A percentile compares a stretch with the other conserved stretches of the same genome.
Conservation (phyloP, 2,797 vertebrate genomes). For the Microcaecilia unicolor region DNA sequence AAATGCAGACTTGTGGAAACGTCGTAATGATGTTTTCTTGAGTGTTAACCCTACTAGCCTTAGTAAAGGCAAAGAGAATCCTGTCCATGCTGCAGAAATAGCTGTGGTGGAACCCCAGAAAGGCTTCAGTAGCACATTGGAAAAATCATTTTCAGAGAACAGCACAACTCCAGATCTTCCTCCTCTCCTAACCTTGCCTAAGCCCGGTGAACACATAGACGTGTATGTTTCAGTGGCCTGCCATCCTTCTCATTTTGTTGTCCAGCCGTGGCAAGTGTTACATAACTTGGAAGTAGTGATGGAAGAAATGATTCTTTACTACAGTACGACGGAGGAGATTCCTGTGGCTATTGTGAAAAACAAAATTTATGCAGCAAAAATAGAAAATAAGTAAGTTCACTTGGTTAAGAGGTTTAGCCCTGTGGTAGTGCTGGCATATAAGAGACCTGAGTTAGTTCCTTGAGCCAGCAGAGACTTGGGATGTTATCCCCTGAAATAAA, state of each 20-base stretch:
- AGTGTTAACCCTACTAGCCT: conserved; percentile 25
- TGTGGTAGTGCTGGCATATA: too few species aligned
- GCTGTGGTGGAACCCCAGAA: conserved; percentile 5
- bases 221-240: conserved; percentile 80
- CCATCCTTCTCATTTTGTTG: conserved; percentile 86
- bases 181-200: conserved; percentile 62
- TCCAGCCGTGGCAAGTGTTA: conserved; percentile 86
- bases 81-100: background rate
- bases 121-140: conserved; percentile 11
- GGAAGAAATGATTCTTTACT: conserved; percentile 90
- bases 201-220: conserved; percentile 76
- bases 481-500: too few species aligned
- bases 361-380: conserved; percentile 78
- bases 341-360: conserved; percentile 56
- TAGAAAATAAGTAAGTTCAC: conserved; percentile 75
- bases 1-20: conserved; percentile 66
- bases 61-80: conserved; percentile 9
- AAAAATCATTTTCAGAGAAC: conserved; percentile 11
- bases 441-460: too few species aligned
- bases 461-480: too few species aligned
- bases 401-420: too few species aligned
- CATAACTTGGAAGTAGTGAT: conserved; percentile 81
- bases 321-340: conserved; percentile 61
- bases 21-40: conserved; percentile 73
- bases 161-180: conserved; percentile 47